Evolutionary conservation across 1,140 invertebrate genomes (phyloP), one percentile per base, ranked within the genome.

Genomic region (Hirudo medicinalis): DNA sequence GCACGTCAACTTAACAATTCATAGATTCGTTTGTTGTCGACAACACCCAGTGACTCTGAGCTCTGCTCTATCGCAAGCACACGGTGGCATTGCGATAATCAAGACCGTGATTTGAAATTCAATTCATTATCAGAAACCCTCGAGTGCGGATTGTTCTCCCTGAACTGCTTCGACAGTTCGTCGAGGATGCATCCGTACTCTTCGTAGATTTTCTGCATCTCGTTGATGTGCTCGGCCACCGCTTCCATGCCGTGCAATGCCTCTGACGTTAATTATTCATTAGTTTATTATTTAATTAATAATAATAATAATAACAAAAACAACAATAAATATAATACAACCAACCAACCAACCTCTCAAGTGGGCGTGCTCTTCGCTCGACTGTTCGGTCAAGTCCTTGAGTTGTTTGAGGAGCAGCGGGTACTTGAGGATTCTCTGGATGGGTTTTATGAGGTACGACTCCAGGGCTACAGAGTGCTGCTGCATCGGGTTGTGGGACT

Each of bases 191-290:
- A 91, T 72, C 94, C 94, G 82, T 97, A 97, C 84, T 97, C 94
- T 85, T 98, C 94, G 82, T 97, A 94, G 78, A 98, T 96, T 84
- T 94, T 87, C 86, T 97, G 94, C 94, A 97, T 97, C 85, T 98
- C 94, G 82, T 98, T 98, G 76, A 98, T 97, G 82, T 98, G 95
- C 83, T 97, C 94, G n/a, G 94, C 94, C 70, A 97, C 94, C 82
- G 95, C 93, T 81, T 97, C 94, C 94, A 98, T 97, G 73, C 91
- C 91, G 79, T 91, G 91, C 32, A 94, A 84, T 72, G 91, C 90
- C 85, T 93, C 91, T 92, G 57, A 22, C 15, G 57, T 15, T 13
- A 15, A 32, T n/a, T 13, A 63, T 63, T 32, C 11, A 63, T 25
- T 15, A 32, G 57, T 11, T 32, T 13, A 63, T 25, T 20, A 57